phyloP scores from a whole-genome alignment of 2,888 invertebrate genomes.

The Cataglyphis cursor region DNA sequence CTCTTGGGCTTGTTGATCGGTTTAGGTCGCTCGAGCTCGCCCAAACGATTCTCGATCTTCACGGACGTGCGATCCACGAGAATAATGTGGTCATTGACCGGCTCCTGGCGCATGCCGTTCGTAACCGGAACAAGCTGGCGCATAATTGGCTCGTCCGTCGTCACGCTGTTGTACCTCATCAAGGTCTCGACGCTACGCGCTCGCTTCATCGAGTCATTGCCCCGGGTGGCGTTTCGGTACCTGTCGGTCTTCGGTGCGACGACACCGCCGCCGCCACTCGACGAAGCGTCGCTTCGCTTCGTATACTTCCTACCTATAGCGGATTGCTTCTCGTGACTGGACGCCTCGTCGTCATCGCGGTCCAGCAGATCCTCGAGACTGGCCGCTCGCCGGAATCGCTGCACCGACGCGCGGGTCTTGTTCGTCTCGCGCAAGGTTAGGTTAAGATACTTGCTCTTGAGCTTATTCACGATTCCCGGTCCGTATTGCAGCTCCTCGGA shows the following conservation, averaged over 20 bases:
- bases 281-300: conserved; percentile 71
- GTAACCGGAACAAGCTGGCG: conserved; percentile 24
- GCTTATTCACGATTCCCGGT: conserved; percentile 95
- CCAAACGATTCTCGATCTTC: conserved; percentile 83
- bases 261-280: conserved; percentile 56
- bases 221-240: conserved; percentile 88
- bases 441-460: conserved; percentile 95
- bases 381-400: conserved; percentile 92
- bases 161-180: conserved; percentile 89
- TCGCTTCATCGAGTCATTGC: conserved; percentile 91
- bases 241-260: conserved; percentile 80
- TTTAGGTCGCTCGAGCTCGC: conserved; percentile 86
- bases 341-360: conserved; percentile 87
- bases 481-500: conserved; percentile 95
- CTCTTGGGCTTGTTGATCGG: conserved; percentile 89
- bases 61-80: conserved; percentile 84
- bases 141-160: conserved; percentile 69
- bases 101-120: conserved; percentile 81
- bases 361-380: conserved; percentile 95
- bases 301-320: conserved; percentile 77
- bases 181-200: conserved; percentile 95
- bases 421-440: conserved; percentile 92
- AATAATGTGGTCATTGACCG: conserved; percentile 87
- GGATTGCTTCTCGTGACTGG: conserved; percentile 63
- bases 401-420: conserved; percentile 90